These are phyloP conservation scores for Orthonevra nobilis DNA, from an alignment of 2,888 invertebrate genomes.

Conservation along the genomic window DNA sequence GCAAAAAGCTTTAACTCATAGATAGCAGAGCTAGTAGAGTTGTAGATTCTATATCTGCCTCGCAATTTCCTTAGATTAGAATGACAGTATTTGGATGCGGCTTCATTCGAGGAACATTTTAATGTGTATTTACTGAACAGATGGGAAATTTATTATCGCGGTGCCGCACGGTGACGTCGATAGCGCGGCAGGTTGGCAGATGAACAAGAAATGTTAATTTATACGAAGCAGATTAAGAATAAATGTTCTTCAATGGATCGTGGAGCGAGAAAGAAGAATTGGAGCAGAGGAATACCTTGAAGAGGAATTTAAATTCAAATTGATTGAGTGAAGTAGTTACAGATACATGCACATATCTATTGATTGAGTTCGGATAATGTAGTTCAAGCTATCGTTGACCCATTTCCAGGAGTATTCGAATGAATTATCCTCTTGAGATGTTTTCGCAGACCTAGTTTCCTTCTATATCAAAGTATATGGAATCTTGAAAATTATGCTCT, in stretches of 20 bases:
- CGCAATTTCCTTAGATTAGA: conserved; percentile 58
- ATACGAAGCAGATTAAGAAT: conserved; percentile 58
- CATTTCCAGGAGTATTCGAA: too few relatives aligned
- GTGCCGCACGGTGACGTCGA: not conserved
- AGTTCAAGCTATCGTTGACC: too few relatives aligned
- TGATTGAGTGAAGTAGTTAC: too few relatives aligned
- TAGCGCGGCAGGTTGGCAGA: conserved; percentile 25
- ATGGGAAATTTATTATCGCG: conserved; percentile 57
- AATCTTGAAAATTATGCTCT: too few relatives aligned
- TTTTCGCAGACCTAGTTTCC: too few relatives aligned
- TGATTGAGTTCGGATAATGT: too few relatives aligned
- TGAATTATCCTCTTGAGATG: too few relatives aligned
- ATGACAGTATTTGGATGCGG: conserved; percentile 59
- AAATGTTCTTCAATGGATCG: conserved; percentile 39
- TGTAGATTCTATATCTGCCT: conserved; percentile 21
- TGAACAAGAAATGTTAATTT: conserved; percentile 66
- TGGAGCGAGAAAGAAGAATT: too few relatives aligned
- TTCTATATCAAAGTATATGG: too few relatives aligned
- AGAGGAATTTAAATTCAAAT: too few relatives aligned
- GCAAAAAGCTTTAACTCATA: conserved; percentile 65
- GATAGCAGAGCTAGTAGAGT: conserved; percentile 46
- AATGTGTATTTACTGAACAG: conserved; percentile 59
- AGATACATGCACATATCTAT: too few relatives aligned
- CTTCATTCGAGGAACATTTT: conserved; percentile 60
- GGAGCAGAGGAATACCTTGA: too few relatives aligned